A percentile compares a stretch with the other conserved stretches of the same genome.
phyloP scores from a whole-genome alignment of 30 jellyfish, hydroid and myxozoan genomes.

The Turritopsis dohrnii region DNA sequence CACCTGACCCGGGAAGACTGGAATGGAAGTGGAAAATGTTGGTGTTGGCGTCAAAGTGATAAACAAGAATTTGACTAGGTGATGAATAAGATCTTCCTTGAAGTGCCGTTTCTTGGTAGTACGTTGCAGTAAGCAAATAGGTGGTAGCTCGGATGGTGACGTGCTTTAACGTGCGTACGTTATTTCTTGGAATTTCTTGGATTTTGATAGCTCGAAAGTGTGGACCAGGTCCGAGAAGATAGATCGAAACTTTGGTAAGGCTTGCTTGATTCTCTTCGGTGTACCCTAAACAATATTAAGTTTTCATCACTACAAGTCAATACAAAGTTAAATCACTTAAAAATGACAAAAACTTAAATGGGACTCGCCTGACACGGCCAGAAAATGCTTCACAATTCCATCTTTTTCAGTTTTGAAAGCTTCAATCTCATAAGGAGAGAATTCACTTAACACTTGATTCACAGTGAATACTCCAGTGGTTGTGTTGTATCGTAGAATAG shows the following conservation, averaged over 20 bases:
- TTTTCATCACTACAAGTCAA: not conserved
- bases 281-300: conserved; percentile 26
- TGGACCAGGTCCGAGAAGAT: conserved; percentile 33
- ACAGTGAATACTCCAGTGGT: conserved; percentile 19
- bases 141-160: conserved; percentile 26
- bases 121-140: conserved; percentile 48
- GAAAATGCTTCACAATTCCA: conserved; percentile 2
- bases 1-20: conserved; percentile 39
- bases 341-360: not conserved
- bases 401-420: conserved; percentile 5
- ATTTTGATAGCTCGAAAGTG: conserved; percentile 1
- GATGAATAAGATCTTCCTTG: not conserved
- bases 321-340: not conserved
- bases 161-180: conserved; percentile 53
- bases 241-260: conserved; percentile 29
- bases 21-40: conserved; percentile 48
- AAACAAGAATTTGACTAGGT: conserved; percentile 45
- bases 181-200: conserved; percentile 30
- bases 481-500: conserved; percentile 31
- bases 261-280: conserved; percentile 20
- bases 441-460: conserved; percentile 20
- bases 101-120: not conserved
- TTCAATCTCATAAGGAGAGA: conserved; percentile 56
- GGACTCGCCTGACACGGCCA: conserved; percentile 16
- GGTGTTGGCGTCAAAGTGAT: conserved; percentile 27